Evolutionary conservation across 1,140 invertebrate species (phyloP).

Genomic region (Solenopsis fugax): DNA sequence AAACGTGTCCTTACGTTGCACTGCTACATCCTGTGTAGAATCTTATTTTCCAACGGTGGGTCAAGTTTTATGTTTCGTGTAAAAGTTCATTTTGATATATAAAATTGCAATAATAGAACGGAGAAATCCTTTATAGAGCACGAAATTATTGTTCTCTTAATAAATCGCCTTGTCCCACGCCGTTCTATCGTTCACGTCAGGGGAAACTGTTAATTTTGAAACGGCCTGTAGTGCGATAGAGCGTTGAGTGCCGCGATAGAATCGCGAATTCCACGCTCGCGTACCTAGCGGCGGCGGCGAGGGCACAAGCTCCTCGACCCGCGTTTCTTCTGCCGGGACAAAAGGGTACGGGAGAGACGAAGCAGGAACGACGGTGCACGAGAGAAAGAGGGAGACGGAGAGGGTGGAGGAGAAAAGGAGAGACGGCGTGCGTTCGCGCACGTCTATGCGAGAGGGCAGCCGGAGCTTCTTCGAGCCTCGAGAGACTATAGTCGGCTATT

Average conservation of each 20-base stretch:
- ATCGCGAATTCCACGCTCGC: constrained; percentile 58
- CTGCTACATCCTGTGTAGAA: background rate
- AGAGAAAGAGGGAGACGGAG: constrained; percentile 7
- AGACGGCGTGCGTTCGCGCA: constrained; percentile 56
- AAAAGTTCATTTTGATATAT: background rate
- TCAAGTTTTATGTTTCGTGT: background rate
- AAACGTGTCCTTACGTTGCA: background rate
- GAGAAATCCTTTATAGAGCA: background rate
- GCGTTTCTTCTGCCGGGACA: constrained; percentile 71
- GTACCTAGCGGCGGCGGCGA: constrained; percentile 49
- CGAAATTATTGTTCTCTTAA: background rate
- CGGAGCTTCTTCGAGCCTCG: constrained; percentile 66
- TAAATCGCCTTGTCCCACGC: background rate
- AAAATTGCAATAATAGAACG: background rate
- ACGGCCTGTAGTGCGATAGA: background rate
- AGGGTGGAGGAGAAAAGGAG: constrained; percentile 2
- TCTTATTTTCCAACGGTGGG: background rate
- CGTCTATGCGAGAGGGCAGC: constrained; percentile 68
- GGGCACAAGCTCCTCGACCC: constrained; percentile 69
- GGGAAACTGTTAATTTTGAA: background rate
- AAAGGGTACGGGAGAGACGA: constrained; percentile 66
- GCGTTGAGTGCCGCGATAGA: constrained; percentile 44
- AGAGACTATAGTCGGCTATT: constrained; percentile 73
- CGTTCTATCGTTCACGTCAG: background rate
- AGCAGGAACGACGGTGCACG: constrained; percentile 10